These are phyloP conservation scores for Albula goreensis DNA, from an alignment of 2,113 vertebrate species.

Conservation along the genomic window DNA sequence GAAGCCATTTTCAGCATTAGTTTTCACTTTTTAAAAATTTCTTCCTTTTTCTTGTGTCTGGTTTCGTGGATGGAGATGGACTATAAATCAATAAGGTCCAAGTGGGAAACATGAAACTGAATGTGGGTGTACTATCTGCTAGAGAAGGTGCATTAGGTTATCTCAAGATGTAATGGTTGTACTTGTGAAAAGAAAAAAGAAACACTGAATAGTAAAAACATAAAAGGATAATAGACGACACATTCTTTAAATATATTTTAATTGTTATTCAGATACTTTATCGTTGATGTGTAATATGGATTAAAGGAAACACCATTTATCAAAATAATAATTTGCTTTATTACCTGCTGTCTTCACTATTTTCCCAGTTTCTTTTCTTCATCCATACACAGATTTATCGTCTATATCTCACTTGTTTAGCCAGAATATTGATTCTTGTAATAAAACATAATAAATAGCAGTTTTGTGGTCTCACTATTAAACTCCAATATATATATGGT, in stretches of 20 bases:
- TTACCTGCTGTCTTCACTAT: constrained; percentile 59
- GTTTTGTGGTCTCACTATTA: background rate
- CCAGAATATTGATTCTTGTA: background rate
- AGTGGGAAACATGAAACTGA: constrained; percentile 41
- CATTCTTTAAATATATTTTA: constrained; percentile 59
- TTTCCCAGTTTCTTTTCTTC: constrained; percentile 39
- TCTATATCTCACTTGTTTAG: background rate
- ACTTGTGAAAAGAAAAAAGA: background rate
- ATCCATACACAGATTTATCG: constrained; percentile 50
- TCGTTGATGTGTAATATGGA: constrained; percentile 59
- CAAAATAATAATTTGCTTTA: constrained; percentile 60
- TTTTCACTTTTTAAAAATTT: background rate
- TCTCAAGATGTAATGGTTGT: constrained; percentile 43
- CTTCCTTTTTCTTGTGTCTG: background rate
- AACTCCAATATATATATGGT: background rate
- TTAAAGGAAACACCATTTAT: constrained; percentile 71
- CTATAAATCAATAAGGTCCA: constrained; percentile 37
- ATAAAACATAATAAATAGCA: background rate
- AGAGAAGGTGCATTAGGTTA: constrained; percentile 45
- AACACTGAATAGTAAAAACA: constrained; percentile 19
- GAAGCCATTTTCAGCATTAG: background rate
- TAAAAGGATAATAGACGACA: constrained; percentile 34
- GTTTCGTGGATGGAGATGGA: background rate
- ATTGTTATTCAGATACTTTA: constrained; percentile 74
- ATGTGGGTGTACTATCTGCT: constrained; percentile 35